Evolutionary conservation across 1,140 invertebrate species (phyloP).

Genomic region (Drosophila malerkotliana): DNA sequence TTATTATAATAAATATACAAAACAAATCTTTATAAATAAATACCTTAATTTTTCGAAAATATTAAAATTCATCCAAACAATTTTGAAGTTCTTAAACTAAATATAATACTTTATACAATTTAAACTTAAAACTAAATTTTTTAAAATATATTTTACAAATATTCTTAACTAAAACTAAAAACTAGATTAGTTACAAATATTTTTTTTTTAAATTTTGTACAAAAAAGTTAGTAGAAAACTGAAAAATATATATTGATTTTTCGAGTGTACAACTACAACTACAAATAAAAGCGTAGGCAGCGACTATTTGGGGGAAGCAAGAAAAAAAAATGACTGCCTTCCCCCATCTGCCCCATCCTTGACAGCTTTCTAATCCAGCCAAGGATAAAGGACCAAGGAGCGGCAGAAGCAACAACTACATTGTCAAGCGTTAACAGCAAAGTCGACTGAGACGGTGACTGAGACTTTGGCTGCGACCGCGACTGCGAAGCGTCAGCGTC

Average conservation of each 20-base stretch:
- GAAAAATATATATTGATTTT: background rate
- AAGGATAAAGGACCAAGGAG: slow-evolving; percentile 14
- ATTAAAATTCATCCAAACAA: no score
- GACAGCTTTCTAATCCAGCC: slow-evolving; percentile 68
- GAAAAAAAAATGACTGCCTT: background rate
- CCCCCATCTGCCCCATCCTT: background rate
- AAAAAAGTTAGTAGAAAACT: no score
- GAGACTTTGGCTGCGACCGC: background rate
- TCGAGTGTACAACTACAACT: background rate
- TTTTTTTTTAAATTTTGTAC: no score
- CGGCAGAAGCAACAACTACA: slow-evolving; percentile 12
- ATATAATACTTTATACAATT: no score
- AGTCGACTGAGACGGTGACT: background rate
- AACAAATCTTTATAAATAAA: no score
- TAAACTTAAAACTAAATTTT: no score
- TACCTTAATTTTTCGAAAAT: no score
- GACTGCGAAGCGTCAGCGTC: background rate
- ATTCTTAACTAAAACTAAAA: no score
- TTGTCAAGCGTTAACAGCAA: slow-evolving; percentile 14
- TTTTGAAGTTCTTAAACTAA: no score
- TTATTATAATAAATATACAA: no score
- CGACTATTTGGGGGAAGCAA: background rate
- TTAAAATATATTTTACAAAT: no score
- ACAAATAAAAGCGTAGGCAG: background rate
- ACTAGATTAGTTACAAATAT: no score